Evolutionary conservation across 2,888 invertebrate species (phyloP).

Genomic region (Oegoconia quadripuncta): DNA sequence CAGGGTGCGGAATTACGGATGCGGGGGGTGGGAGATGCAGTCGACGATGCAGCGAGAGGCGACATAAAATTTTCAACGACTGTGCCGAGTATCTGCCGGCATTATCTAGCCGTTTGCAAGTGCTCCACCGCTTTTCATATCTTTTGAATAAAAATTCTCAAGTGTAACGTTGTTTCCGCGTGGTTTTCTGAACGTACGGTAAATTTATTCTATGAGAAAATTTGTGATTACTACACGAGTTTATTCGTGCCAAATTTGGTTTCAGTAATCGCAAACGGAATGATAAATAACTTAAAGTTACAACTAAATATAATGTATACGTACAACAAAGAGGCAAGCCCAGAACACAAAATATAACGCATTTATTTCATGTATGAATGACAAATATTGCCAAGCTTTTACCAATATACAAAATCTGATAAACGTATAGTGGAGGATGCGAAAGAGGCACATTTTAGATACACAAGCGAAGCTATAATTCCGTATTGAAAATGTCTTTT

Average conservation of each 20-base stretch:
- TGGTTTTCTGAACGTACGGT: constrained; percentile 22
- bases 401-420: no score
- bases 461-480: no score
- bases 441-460: no score
- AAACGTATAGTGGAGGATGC: no score
- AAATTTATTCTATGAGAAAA: constrained; percentile 19
- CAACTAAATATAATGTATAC: constrained; percentile 1
- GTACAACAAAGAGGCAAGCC: no score
- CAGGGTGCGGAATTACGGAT: constrained; percentile 47
- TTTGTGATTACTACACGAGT: constrained; percentile 13
- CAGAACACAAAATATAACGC: no score
- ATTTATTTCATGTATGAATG: no score
- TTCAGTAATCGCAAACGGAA: constrained; percentile 4
- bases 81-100: constrained; percentile 65
- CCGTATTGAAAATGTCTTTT: not conserved
- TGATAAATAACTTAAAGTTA: not conserved
- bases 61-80: constrained; percentile 76
- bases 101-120: constrained; percentile 73
- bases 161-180: constrained; percentile 45
- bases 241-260: constrained; percentile 11
- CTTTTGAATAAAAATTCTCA: constrained; percentile 66
- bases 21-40: constrained; percentile 45
- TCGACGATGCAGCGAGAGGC: constrained; percentile 62
- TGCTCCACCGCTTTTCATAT: constrained; percentile 62
- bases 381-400: no score